Conservation (phyloP, 2,888 invertebrate species). For the Adineta ricciae region DNA sequence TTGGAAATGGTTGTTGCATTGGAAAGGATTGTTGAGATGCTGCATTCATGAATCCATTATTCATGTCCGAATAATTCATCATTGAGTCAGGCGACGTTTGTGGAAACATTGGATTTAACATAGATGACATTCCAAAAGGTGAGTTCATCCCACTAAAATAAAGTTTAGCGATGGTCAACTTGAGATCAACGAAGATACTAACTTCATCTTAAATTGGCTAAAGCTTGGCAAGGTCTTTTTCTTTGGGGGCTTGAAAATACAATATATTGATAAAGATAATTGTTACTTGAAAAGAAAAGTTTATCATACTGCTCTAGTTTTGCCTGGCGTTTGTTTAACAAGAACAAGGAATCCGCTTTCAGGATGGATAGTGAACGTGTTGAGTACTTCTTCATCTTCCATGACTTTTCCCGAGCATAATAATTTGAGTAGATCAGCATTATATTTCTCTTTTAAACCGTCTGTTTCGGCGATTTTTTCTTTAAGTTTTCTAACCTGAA, state of each 20-base stretch:
- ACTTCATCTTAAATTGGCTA: background rate
- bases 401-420: background rate
- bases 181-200: background rate
- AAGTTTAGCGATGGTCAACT: too few relatives aligned
- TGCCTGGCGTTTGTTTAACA: background rate
- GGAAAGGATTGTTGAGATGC: background rate
- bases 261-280: background rate
- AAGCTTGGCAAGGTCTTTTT: background rate
- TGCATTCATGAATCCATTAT: background rate
- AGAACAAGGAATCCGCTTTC: background rate
- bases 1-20: background rate
- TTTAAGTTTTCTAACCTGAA: background rate
- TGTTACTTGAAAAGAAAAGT: background rate
- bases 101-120: background rate
- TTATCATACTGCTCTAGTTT: background rate
- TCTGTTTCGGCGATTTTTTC: background rate
- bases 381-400: background rate
- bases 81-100: too few relatives aligned
- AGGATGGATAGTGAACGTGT: background rate
- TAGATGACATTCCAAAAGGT: background rate
- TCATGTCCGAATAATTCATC: too few relatives aligned
- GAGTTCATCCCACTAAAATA: background rate
- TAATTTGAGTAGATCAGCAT: background rate
- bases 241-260: background rate
- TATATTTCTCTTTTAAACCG: background rate